Conservation (phyloP, 1,140 invertebrate genomes). For the Phocides pigmalion region DNA sequence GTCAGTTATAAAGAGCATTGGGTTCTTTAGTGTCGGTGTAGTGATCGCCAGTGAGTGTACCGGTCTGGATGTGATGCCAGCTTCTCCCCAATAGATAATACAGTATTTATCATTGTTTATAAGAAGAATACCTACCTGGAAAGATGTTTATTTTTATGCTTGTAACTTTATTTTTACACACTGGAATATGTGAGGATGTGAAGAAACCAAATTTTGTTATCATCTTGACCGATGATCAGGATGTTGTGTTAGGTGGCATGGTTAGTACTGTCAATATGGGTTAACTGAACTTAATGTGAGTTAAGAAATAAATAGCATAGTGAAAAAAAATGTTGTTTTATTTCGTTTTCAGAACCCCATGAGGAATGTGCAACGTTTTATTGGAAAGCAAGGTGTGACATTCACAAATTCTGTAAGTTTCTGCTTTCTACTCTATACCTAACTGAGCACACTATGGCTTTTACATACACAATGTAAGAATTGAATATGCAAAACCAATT, state of each 20-base stretch:
- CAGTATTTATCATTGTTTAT: constrained; percentile 28
- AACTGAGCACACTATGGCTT: background rate
- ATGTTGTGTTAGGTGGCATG: constrained; percentile 90
- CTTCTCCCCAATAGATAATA: constrained; percentile 71
- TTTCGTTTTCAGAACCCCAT: constrained; percentile 86
- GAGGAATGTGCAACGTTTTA: constrained; percentile 85
- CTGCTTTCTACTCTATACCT: background rate
- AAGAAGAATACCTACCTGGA: constrained; percentile 36
- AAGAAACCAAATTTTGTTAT: constrained; percentile 90
- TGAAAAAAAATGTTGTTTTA: constrained; percentile 63
- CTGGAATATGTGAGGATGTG: constrained; percentile 45
- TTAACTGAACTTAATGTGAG: too few species aligned
- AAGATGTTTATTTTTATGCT: constrained; percentile 69
- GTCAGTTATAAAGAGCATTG: constrained; percentile 88
- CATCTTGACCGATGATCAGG: constrained; percentile 94
- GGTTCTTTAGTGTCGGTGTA: constrained; percentile 87
- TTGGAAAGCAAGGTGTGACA: constrained; percentile 86
- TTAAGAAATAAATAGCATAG: constrained; percentile 61
- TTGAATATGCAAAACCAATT: too few species aligned
- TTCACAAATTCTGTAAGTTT: constrained; percentile 90
- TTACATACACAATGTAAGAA: background rate
- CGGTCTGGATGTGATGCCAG: constrained; percentile 87
- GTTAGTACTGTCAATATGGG: constrained; percentile 82
- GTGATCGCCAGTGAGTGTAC: constrained; percentile 87
- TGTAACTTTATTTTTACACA: constrained; percentile 49